Conservation (phyloP, 2,797 vertebrate genomes). For the Brachyrhaphis roseni region DNA sequence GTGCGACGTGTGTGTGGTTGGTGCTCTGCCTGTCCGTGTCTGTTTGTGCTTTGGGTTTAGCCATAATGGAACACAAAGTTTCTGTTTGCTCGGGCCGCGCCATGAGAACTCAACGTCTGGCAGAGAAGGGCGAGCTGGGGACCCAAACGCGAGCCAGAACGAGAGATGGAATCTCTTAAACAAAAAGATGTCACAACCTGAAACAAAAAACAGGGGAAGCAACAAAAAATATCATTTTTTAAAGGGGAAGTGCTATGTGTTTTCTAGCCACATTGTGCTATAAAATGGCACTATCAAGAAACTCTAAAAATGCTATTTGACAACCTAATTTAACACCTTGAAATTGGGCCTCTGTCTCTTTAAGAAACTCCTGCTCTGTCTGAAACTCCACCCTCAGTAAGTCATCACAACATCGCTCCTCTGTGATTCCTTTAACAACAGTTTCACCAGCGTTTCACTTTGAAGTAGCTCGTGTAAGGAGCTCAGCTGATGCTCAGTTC, state of each 20-base stretch:
- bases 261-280: too few relatives aligned
- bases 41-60: conserved; percentile 27
- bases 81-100: conserved; percentile 38
- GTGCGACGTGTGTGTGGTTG: background rate
- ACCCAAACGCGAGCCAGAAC: background rate
- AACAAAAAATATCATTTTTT: background rate
- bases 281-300: too few relatives aligned
- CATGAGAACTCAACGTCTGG: conserved; percentile 51
- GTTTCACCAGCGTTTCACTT: too few relatives aligned
- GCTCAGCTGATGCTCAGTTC: too few relatives aligned
- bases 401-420: too few relatives aligned
- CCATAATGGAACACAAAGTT: conserved; percentile 30
- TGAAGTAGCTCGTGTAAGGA: too few relatives aligned
- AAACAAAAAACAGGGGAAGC: conserved; percentile 8
- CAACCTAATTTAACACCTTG: too few relatives aligned
- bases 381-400: too few relatives aligned
- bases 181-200: conserved; percentile 30
- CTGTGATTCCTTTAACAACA: too few relatives aligned
- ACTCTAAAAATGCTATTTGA: too few relatives aligned
- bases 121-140: conserved; percentile 20
- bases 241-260: background rate
- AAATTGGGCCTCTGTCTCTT: too few relatives aligned
- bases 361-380: too few relatives aligned
- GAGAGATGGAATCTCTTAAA: conserved; percentile 14
- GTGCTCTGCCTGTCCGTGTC: background rate